Evolutionary conservation across 2,113 vertebrate genomes (phyloP), one percentile per base, ranked within the genome.

Genomic region (Atlantisia rogersi): DNA sequence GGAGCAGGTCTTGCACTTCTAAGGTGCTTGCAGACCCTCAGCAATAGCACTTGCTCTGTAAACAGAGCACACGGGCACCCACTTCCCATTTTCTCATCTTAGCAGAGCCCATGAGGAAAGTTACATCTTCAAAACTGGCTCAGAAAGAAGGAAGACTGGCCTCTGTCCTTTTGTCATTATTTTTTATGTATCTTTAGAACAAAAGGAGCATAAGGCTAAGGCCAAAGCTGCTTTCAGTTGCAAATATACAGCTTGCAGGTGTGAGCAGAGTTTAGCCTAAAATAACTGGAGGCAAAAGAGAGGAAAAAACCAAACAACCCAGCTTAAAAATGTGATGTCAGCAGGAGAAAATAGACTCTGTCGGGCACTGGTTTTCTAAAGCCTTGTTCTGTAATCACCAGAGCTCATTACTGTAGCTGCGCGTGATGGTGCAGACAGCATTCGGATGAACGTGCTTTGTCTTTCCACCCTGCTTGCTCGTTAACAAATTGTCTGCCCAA

Each of bases 291-390:
- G 40, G 60, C 26, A 90, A 91, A 94, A 86, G 76, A 88, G 81
- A 70, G 70, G 19, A 18, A 46, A 46, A 46, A 46, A 46, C 42
- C 42, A 46, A 46, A 18, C 44, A 46, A 46, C 44, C 44, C 31
- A 40, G 37, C 42, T 92, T 94, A 83, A 86, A 96, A 90, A 81
- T 86, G 40, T 83, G 40, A 74, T 95, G 73, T 88, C 92, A 96
- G 88, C 82, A 75, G 73, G 88, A 92, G 73, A 96, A 95, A 94
- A 96, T 82, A 78, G 58, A 29, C 92, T 94, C 92, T 80, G 76
- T 90, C 79, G 88, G 95, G 10, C 92, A 88, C 40, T 79, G 68
- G 60, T 80, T 88, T 90, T 88, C 76, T 90, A 71, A 90, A 93
- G 73, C 67, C 53, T 75, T 81, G 25, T 64, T 64, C 96, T 86